These are phyloP conservation scores for Varanus salvator DNA, from an alignment of 2,113 vertebrate species.

Conservation along the genomic window DNA sequence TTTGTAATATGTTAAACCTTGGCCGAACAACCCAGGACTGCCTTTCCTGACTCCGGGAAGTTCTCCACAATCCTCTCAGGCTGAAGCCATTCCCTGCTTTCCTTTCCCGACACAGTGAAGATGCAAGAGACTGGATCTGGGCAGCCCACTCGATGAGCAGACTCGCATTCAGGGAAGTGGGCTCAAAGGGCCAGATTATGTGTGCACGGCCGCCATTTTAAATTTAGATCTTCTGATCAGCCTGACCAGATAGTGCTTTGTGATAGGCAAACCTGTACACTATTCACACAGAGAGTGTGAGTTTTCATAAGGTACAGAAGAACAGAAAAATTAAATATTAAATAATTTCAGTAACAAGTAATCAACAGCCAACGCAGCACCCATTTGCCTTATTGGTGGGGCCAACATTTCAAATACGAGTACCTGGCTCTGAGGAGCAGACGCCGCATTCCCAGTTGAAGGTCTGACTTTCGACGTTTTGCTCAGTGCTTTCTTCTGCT, in stretches of 20 bases:
- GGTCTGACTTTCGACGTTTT: slow-evolving; percentile 98
- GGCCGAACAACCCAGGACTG: neutral
- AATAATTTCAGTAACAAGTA: neutral
- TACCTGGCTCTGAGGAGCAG: slow-evolving; percentile 93
- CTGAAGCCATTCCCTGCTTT: neutral
- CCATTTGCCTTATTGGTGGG: neutral
- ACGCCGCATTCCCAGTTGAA: slow-evolving; percentile 88
- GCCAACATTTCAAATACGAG: neutral
- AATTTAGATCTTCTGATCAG: no score
- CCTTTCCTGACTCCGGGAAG: neutral
- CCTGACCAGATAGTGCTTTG: no score
- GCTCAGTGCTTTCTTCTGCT: slow-evolving; percentile 97
- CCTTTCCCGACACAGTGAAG: neutral
- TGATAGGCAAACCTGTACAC: no score
- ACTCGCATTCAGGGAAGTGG: no score
- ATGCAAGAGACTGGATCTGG: neutral
- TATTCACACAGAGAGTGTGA: no score
- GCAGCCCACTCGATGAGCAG: neutral
- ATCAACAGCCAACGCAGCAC: neutral
- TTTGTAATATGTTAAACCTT: neutral
- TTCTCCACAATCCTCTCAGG: neutral
- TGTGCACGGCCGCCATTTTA: no score
- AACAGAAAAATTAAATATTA: neutral
- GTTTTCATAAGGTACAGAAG: neutral
- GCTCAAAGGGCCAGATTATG: neutral